These are phyloP conservation scores for Osmerus eperlanus DNA, from an alignment of 2,113 vertebrate genomes.

Conservation along the genomic window DNA sequence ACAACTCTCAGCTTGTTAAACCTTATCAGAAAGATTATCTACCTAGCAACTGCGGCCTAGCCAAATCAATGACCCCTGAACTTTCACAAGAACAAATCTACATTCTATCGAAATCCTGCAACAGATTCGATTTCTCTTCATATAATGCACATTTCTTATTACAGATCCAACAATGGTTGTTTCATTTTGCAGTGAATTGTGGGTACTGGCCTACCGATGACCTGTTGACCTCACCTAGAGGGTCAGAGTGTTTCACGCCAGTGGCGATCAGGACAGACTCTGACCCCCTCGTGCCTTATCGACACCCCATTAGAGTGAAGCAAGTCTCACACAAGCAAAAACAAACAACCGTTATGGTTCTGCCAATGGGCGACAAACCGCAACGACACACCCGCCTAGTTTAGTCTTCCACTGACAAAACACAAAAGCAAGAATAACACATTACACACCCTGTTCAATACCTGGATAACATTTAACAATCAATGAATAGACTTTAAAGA, in stretches of 20 bases:
- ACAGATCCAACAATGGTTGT: neutral
- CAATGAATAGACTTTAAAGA: neutral
- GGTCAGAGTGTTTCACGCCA: conserved; percentile 25
- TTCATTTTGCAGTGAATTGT: neutral
- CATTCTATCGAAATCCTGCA: too few species aligned
- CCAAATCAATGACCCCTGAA: neutral
- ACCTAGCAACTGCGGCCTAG: neutral
- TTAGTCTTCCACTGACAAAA: neutral
- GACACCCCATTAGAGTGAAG: neutral
- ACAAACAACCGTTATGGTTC: neutral
- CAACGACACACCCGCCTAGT: neutral
- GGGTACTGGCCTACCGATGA: conserved; percentile 8
- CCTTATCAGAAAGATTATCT: neutral
- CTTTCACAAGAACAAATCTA: conserved; percentile 5
- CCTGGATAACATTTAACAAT: neutral
- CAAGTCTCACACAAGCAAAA: neutral
- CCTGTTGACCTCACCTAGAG: conserved; percentile 8
- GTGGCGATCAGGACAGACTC: conserved; percentile 16
- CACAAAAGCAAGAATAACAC: neutral
- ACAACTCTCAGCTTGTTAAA: neutral
- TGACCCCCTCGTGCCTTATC: neutral
- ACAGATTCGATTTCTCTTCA: too few species aligned
- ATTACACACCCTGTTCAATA: neutral
- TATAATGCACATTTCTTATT: too few species aligned
- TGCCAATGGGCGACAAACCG: too few species aligned